Percentiles rank a stretch among this genome's conserved stretches.
These are phyloP conservation scores for Drosophila ezoana DNA, from an alignment of 2,888 invertebrate genomes.

Conservation along the genomic window DNA sequence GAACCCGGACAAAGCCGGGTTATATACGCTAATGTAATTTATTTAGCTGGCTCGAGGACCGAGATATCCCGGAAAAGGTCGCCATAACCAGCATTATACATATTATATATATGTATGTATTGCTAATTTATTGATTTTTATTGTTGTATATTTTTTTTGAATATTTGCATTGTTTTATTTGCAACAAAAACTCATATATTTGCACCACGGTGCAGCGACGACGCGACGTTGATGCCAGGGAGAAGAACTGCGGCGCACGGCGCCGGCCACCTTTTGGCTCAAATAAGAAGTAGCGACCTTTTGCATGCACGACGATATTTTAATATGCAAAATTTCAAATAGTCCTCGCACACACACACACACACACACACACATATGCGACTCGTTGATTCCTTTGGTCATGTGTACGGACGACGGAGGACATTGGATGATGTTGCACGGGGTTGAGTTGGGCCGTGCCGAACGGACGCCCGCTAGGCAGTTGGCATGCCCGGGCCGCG, in stretches of 20 bases:
- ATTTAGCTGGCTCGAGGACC: too few relatives aligned
- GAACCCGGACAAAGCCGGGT: too few relatives aligned
- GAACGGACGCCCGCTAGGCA: slow-evolving; percentile 60
- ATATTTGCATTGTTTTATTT: too few relatives aligned
- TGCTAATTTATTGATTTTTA: too few relatives aligned
- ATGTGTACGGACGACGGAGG: slow-evolving; percentile 51
- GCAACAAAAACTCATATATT: not conserved
- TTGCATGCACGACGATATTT: slow-evolving; percentile 79
- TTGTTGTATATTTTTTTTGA: too few relatives aligned
- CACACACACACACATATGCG: slow-evolving; percentile 11
- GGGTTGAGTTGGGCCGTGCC: slow-evolving; percentile 7
- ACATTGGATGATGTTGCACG: slow-evolving; percentile 31
- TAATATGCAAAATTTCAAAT: slow-evolving; percentile 81
- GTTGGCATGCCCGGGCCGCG: slow-evolving; percentile 49
- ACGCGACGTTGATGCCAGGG: slow-evolving; percentile 9
- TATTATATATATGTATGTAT: too few relatives aligned
- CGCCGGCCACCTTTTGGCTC: slow-evolving; percentile 62
- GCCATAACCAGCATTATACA: too few relatives aligned
- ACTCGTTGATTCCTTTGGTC: slow-evolving; percentile 68
- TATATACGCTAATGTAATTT: too few relatives aligned
- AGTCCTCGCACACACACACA: slow-evolving; percentile 50
- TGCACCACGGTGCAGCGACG: slow-evolving; percentile 29
- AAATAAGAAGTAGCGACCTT: slow-evolving; percentile 68
- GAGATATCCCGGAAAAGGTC: too few relatives aligned
- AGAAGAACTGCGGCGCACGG: slow-evolving; percentile 31